phyloP scores from a whole-genome alignment of 2,113 vertebrate genomes.

The Gavialis gangeticus region DNA sequence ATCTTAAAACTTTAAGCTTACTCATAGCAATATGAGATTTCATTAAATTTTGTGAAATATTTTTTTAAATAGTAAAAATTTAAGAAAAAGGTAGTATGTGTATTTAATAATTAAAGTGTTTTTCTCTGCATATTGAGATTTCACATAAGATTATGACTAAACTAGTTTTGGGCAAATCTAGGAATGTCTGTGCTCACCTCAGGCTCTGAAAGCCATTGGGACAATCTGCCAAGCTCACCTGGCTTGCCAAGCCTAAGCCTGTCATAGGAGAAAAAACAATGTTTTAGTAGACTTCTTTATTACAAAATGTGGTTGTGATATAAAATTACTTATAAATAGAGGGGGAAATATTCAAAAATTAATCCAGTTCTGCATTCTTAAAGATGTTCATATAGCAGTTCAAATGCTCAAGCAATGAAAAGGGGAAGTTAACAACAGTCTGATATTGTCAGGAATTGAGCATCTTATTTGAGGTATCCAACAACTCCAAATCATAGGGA shows the following conservation, averaged over 20 bases:
- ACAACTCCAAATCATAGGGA: not conserved
- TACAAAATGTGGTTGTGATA: not conserved
- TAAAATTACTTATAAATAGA: not conserved
- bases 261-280: not conserved
- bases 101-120: not conserved
- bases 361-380: not conserved
- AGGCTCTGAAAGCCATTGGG: not conserved
- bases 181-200: not conserved
- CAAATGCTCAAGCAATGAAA: not conserved
- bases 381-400: not conserved
- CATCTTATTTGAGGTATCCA: not conserved
- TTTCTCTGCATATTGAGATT: not conserved
- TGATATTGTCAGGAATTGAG: not conserved
- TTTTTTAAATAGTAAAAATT: not conserved
- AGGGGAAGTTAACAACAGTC: not conserved
- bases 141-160: not conserved
- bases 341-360: not conserved
- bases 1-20: not conserved
- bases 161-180: not conserved
- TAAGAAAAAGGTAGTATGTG: not conserved
- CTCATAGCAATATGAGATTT: not conserved
- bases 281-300: not conserved
- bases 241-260: not conserved
- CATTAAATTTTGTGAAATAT: not conserved
- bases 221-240: not conserved